phyloP scores from a whole-genome alignment of 1,140 invertebrate species.

The Littorina saxatilis region DNA sequence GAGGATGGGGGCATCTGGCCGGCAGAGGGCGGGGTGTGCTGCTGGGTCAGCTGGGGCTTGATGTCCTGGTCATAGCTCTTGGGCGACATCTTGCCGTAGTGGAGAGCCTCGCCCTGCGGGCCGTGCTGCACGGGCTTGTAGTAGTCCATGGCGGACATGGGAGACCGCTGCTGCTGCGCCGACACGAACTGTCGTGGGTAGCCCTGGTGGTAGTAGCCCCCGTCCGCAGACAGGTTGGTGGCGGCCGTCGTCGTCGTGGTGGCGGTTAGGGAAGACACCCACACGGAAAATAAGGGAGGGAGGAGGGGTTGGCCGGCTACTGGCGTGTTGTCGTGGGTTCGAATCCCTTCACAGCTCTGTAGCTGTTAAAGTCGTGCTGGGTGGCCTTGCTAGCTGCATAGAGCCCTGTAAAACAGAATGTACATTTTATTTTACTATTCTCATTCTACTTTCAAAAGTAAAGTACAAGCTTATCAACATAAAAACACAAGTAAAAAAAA shows the following conservation, averaged over 20 bases:
- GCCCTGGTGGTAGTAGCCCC: conserved; percentile 33
- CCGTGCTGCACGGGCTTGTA: conserved; percentile 8
- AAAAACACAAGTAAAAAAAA: too few relatives aligned
- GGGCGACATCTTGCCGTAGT: conserved; percentile 26
- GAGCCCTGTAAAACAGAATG: too few relatives aligned
- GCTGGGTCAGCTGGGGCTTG: conserved; percentile 32
- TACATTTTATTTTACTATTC: too few relatives aligned
- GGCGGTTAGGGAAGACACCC: neutral
- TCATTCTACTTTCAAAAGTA: too few relatives aligned
- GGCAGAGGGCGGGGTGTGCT: conserved; percentile 28
- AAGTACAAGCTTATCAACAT: too few relatives aligned
- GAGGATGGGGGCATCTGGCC: conserved; percentile 26
- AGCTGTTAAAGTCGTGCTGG: neutral
- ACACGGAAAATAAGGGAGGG: neutral
- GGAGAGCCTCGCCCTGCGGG: neutral
- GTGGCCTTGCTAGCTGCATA: neutral
- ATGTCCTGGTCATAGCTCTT: conserved; percentile 37
- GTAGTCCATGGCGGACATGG: conserved; percentile 24
- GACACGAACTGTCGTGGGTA: conserved; percentile 14
- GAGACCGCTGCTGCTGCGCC: conserved; percentile 2
- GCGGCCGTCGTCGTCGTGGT: conserved; percentile 30
- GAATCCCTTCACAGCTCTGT: neutral
- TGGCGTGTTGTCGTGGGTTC: neutral
- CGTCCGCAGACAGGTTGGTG: conserved; percentile 39
- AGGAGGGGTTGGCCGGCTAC: neutral